Evolutionary conservation across 2,888 invertebrate genomes (phyloP), one percentile per base, ranked within the genome.

Genomic region (Acrocyrtus sp.): DNA sequence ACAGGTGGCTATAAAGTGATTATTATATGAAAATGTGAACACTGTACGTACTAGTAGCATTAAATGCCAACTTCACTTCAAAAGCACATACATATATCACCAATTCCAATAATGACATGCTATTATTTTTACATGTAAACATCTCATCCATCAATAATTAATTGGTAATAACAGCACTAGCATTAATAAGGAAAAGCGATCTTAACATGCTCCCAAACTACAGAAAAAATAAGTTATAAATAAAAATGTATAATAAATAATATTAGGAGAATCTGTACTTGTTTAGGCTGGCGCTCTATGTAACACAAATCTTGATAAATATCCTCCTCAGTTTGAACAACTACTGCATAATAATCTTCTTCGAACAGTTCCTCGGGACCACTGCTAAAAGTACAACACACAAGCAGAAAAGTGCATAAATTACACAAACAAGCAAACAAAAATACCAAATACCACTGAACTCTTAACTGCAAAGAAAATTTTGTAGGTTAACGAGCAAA

Each of bases 271-370:
- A 6, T 53, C 24, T 50, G 45, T 80, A 80, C 80, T 75, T 80
- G 77, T 73, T 75, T 76, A 15, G 75, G 63, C 58, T 80, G 79
- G 45, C 78, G 79, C 61, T 80, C 80, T 61, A 82, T 79, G 82
- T 90, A 91, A 88, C 94, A 94, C 84, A 96, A 89, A 88, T 95
- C 95, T 87, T 95, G 95, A 88, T 96, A 96, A 86, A 95, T 94
- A 87, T 95, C 94, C 85, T 96, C 95, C 85, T 93, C 93, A 24
- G 84, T 74, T 61, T 77, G 77, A 41, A 78, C 72, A 24, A 80
- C 80, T 21, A 77, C 72, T 22, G 78, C 79, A 58, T 80, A 80
- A 72, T 79, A 79, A 60, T 80, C 80, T 56, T 80, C 78, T 29
- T 75, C 75, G 67, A 72, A 77, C 17, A 66, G 69, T 53, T 77